A percentile compares a stretch with the other conserved stretches of the same genome.
Evolutionary conservation across 2,888 invertebrate species (phyloP).

Genomic region (Zaprionus bogoriensis): DNA sequence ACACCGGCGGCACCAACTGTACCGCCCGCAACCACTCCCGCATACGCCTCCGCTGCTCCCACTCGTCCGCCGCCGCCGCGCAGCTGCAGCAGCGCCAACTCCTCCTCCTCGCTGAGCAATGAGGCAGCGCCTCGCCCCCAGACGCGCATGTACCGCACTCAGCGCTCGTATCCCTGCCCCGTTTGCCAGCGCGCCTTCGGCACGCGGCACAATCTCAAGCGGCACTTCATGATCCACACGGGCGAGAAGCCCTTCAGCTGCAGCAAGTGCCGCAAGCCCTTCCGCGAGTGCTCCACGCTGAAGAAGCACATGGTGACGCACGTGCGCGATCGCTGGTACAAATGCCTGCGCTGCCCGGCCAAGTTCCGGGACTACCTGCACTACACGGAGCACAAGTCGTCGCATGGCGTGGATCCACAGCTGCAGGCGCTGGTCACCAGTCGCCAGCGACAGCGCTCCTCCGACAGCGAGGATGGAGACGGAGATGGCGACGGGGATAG

Average conservation of each 20-base stretch:
- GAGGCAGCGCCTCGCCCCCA: conserved; percentile 29
- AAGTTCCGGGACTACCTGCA: conserved; percentile 80
- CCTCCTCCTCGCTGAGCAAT: conserved; percentile 66
- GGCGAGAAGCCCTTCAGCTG: conserved; percentile 82
- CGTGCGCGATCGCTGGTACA: conserved; percentile 80
- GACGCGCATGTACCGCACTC: conserved; percentile 35
- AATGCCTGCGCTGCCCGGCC: conserved; percentile 76
- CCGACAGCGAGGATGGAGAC: conserved; percentile 70
- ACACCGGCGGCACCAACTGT: conserved; percentile 2
- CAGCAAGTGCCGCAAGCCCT: conserved; percentile 80
- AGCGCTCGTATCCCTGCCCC: conserved; percentile 80
- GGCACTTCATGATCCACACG: conserved; percentile 83
- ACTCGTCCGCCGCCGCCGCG: conserved; percentile 38
- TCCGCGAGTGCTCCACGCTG: conserved; percentile 81
- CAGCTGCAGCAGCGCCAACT: conserved; percentile 63
- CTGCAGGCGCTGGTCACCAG: conserved; percentile 15
- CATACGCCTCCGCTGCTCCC: neutral
- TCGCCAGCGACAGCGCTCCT: conserved; percentile 44
- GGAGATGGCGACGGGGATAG: conserved; percentile 69
- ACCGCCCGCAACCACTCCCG: conserved; percentile 5
- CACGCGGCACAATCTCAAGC: conserved; percentile 81
- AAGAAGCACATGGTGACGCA: conserved; percentile 82
- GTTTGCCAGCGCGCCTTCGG: conserved; percentile 82
- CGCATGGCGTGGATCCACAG: conserved; percentile 48
- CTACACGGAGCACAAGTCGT: conserved; percentile 77